Base-by-base conservation (phyloP, 1,140 invertebrate species). In the Psix sp. region DNA sequence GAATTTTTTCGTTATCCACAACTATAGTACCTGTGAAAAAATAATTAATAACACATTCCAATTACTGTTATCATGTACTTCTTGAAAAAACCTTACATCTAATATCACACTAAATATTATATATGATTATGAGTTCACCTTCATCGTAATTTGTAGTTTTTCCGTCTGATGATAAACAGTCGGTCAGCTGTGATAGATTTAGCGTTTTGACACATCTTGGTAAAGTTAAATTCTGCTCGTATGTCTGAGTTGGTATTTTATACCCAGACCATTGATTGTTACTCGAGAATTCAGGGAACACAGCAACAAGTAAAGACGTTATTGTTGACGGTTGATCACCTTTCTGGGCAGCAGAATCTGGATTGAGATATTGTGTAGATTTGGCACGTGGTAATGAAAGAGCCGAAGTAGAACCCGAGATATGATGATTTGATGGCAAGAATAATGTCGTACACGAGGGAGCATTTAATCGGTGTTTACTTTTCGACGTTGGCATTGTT, bases 251-350 rank as follows among this genome's bases (percentile, higher is more conserved):
- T 3, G 79, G 43, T 0, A 83, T 77, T 24, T 80, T 63, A 29
- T 86, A 87, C 1, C 84, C 84, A 0, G 83, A 83, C n/a, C 84
- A 43, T 3, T 83, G 79, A n/a, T 77, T 81, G 1, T 54, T 80
- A 1, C 81, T 59, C 4, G 86, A 80, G 14, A 84, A 35, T 31
- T 87, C 86, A 0, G 85, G 84, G 18, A 87, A 86, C 81, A 87
- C 86, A 0, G 82, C 84, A 0, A 82, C 84, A 1, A 87, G 66
- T 1, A 87, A 65, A 0, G 84, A 87, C 0, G 77, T 83, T 11
- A 87, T 86, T 7, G 86, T 86, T n/a, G 78, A 71, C n/a, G 78
- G 81, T 3, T 79, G 80, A 0, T 80, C 78, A 0, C 14, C 14
- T 14, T 77, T 76, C 7, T 72, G 76, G 3, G 57, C 40, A 15